These are phyloP conservation scores for Phenganax marumi DNA, from an alignment of 92 coral and sea anemone genomes.

Conservation along the genomic window DNA sequence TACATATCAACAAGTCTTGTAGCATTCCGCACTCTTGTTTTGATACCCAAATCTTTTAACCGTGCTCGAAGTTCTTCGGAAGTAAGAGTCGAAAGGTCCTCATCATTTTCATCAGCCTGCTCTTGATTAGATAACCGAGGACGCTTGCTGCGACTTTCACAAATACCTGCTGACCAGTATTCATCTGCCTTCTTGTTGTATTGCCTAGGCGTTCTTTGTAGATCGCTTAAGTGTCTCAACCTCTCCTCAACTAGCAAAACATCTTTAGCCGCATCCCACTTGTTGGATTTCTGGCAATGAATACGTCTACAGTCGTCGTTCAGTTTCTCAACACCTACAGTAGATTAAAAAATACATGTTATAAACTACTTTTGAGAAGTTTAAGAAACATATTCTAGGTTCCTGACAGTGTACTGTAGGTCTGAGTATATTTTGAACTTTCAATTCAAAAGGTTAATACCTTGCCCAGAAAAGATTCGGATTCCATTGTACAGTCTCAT, in stretches of 20 bases:
- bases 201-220: background rate
- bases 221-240: background rate
- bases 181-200: conserved; percentile 11
- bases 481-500: background rate
- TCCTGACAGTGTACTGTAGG: background rate
- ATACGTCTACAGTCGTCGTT: conserved; percentile 10
- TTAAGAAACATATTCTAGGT: background rate
- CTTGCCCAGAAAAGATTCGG: background rate
- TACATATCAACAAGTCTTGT: conserved; percentile 22
- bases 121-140: background rate
- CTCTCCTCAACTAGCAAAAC: conserved; percentile 8
- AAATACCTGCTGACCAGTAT: conserved; percentile 17
- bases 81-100: conserved; percentile 2
- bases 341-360: background rate
- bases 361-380: background rate
- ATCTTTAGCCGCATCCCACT: conserved; percentile 35
- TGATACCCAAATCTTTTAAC: conserved; percentile 7
- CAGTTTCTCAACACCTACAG: conserved; percentile 30
- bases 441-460: background rate
- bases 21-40: conserved; percentile 1
- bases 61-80: background rate
- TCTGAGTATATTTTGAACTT: background rate
- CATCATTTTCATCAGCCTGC: background rate
- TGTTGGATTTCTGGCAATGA: conserved; percentile 16
- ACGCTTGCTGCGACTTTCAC: conserved; percentile 28